phyloP scores from a whole-genome alignment of 2,888 invertebrate genomes.

The Rhopalosiphum nymphaeae region DNA sequence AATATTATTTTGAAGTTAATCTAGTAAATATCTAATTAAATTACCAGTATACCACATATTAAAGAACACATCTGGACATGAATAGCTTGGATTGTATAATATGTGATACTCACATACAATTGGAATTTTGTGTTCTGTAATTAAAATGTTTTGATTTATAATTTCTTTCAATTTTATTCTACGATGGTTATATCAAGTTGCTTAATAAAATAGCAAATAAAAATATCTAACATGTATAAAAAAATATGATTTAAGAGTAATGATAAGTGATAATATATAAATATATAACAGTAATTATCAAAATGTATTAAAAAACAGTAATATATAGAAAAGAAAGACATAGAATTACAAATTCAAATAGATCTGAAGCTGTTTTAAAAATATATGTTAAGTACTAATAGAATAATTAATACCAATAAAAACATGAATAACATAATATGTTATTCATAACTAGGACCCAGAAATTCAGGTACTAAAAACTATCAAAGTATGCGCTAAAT shows the following conservation, averaged over 20 bases:
- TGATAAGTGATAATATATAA: background rate
- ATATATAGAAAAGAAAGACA: background rate
- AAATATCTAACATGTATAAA: background rate
- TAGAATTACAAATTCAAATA: background rate
- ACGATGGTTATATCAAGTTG: background rate
- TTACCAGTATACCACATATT: conserved; percentile 72
- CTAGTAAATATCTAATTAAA: background rate
- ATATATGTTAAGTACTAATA: background rate
- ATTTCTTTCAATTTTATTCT: background rate
- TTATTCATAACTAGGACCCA: no score
- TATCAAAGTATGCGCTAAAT: no score
- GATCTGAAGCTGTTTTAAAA: background rate
- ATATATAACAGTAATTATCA: background rate
- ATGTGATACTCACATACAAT: conserved; percentile 69
- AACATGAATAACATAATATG: background rate
- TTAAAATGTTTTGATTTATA: background rate
- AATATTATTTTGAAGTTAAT: background rate
- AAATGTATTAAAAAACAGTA: background rate
- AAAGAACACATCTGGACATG: conserved; percentile 72
- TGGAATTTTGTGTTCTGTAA: background rate
- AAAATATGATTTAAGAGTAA: background rate
- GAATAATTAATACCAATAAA: background rate
- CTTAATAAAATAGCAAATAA: background rate
- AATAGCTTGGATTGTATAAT: conserved; percentile 68
- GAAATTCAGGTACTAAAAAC: no score